Conservation (phyloP, 2,797 vertebrate genomes). For the Synanceia verrucosa region DNA sequence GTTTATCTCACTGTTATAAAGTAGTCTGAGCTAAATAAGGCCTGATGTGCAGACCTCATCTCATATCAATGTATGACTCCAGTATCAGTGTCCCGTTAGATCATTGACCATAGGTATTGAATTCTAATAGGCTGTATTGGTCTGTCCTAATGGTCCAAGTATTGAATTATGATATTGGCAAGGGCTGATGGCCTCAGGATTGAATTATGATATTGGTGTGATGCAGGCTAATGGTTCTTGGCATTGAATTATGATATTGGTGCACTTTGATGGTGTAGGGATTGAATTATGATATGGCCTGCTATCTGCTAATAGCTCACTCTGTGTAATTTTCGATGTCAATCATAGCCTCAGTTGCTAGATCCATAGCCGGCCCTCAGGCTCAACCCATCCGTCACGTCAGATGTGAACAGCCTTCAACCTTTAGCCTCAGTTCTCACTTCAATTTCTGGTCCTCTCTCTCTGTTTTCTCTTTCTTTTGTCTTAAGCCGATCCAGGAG, state of each 20-base stretch:
- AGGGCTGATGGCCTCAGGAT: slow-evolving; percentile 71
- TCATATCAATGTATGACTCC: slow-evolving; percentile 72
- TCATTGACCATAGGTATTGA: slow-evolving; percentile 81
- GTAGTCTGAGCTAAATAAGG: slow-evolving; percentile 68
- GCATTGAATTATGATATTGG: slow-evolving; percentile 84
- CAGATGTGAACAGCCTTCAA: slow-evolving; percentile 54
- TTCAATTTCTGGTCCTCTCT: slow-evolving; percentile 22
- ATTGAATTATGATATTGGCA: slow-evolving; percentile 83
- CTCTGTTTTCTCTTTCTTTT: slow-evolving; percentile 15
- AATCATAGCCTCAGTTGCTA: slow-evolving; percentile 69
- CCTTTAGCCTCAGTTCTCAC: slow-evolving; percentile 49
- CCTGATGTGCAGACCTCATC: slow-evolving; percentile 57
- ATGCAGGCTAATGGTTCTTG: slow-evolving; percentile 77
- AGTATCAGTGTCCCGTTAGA: slow-evolving; percentile 77
- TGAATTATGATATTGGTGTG: slow-evolving; percentile 82
- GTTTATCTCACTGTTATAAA: slow-evolving; percentile 74
- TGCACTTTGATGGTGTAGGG: slow-evolving; percentile 77
- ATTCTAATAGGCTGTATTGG: slow-evolving; percentile 82
- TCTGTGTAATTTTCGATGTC: slow-evolving; percentile 77
- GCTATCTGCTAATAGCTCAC: slow-evolving; percentile 81
- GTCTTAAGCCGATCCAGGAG: background rate
- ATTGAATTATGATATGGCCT: slow-evolving; percentile 81
- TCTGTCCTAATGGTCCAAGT: slow-evolving; percentile 75
- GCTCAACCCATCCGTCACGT: slow-evolving; percentile 57
- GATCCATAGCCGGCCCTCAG: slow-evolving; percentile 74